Base-by-base conservation (phyloP, 2,888 invertebrate genomes). In the Drosophila mimetica region DNA sequence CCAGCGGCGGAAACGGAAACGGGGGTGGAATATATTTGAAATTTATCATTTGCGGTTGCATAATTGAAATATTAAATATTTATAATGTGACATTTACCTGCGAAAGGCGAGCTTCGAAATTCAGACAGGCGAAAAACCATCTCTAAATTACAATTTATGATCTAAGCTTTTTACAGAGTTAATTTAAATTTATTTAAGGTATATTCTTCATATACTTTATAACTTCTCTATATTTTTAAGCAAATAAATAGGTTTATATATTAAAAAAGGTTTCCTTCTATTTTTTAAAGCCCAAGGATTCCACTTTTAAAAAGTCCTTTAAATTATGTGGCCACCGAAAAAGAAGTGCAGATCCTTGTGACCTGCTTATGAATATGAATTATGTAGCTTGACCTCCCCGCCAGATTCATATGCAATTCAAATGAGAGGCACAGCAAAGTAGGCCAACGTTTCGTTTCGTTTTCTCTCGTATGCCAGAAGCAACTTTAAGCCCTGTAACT, bases 61-160 rank as follows among this genome's bases (percentile, higher is more conserved):
- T 83, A 79, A 83, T 87, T 85, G 64, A 79, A 82, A 75, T 73
- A 79, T 83, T 64, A 82, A 83, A 82, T 82, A 87, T 83, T 87
- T 66, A 87, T 70, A 65, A 58, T 71, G 44, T 55, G 53, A 66
- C 54, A 53, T 66, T 53, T 64, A 73, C 44, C 48, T 44, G 57
- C 57, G 20, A 8, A 36, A 25, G 7, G 16, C 53, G 36, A 55
- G n/a, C 5, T 28, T 25, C 1, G 14, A 11, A 52, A 25, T 52
- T 18, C 55, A 36, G 55, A 28, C 28, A 28, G 9, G 18, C 37
- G 6, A 37, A 20, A 18, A 46, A 18, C 3, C 46, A 13, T 6
- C 18, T 46, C 46, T 46, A 46, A 46, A 46, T 30, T 30, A 46
- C 13, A 18, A 46, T 46, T 46, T 46, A 46, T 46, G 16, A 13